Evolutionary conservation across 2,797 vertebrate species (phyloP).

Genomic region (Schizothorax lantsangensis): DNA sequence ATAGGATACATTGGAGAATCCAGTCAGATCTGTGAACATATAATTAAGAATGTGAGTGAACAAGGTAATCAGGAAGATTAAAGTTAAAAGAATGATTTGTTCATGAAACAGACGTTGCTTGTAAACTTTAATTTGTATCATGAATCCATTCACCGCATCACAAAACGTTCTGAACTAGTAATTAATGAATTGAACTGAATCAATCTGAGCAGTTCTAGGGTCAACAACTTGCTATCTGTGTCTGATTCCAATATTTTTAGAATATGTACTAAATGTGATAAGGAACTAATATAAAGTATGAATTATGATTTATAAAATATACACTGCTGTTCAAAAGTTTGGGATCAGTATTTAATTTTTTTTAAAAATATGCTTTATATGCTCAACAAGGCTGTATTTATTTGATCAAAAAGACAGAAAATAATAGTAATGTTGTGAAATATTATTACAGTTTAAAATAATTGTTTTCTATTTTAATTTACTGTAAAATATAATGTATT

Average conservation of each 20-base stretch:
- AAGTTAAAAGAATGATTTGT: background rate
- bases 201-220: background rate
- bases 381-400: background rate
- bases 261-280: background rate
- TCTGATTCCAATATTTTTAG: background rate
- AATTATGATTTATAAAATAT: no score
- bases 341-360: no score
- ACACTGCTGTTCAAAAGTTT: no score
- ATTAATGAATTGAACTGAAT: background rate
- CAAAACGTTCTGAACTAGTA: background rate
- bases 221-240: background rate
- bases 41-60: background rate
- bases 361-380: background rate
- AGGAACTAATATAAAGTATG: background rate
- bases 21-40: background rate
- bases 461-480: background rate
- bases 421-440: background rate
- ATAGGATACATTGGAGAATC: background rate
- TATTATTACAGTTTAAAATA: background rate
- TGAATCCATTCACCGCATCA: background rate
- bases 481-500: no score
- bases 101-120: background rate
- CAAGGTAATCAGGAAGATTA: background rate
- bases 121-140: background rate
- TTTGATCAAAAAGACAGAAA: background rate